Percentiles rank a stretch among this genome's conserved stretches.
These are phyloP conservation scores for Rhyacophila brunnea DNA, from an alignment of 1,140 invertebrate species.

Conservation along the genomic window DNA sequence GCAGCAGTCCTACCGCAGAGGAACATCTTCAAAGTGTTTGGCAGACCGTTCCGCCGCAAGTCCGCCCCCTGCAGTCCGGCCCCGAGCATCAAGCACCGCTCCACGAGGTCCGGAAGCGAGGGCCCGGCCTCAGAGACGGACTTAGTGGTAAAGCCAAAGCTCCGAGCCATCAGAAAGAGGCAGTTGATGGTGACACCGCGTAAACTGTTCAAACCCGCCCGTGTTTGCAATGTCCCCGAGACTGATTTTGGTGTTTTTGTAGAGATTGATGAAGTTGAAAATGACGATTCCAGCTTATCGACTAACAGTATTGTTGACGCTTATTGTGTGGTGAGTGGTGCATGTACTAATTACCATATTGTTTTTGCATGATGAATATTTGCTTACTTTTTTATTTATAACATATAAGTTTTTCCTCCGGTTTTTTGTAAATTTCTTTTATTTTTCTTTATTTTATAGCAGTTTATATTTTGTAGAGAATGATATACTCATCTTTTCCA, in stretches of 20 bases:
- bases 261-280: constrained; percentile 17
- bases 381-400: too few species aligned
- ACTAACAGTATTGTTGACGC: constrained; percentile 23
- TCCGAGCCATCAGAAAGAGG: constrained; percentile 41
- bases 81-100: constrained; percentile 48
- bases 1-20: constrained; percentile 51
- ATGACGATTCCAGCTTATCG: constrained; percentile 20
- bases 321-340: constrained; percentile 33
- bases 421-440: too few species aligned
- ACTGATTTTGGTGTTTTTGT: constrained; percentile 24
- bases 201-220: constrained; percentile 15
- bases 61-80: constrained; percentile 64
- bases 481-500: too few species aligned
- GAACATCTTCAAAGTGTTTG: constrained; percentile 58
- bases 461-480: too few species aligned
- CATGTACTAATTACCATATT: constrained; percentile 13
- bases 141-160: constrained; percentile 40
- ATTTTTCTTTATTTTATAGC: too few species aligned
- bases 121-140: constrained; percentile 39
- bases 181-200: too few species aligned
- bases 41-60: constrained; percentile 65
- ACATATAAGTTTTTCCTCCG: too few species aligned
- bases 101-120: constrained; percentile 53
- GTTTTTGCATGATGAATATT: too few species aligned
- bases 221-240: background rate